Base-by-base conservation (phyloP, 2,797 vertebrate species). In the Syncerus caffer region DNA sequence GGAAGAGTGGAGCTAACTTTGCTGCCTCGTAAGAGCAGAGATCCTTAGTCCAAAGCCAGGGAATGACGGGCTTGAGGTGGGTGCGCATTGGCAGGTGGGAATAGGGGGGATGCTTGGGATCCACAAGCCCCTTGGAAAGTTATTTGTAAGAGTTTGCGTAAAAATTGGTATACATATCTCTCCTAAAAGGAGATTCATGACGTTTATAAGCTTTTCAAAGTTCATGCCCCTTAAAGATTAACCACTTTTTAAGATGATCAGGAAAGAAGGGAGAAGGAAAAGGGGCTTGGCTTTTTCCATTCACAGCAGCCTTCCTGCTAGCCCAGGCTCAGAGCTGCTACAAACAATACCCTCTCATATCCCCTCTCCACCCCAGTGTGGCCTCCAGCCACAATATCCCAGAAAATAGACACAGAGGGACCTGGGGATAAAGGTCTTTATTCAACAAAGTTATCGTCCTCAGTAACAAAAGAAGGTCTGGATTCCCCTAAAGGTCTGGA, bases 381-480 rank as follows among this genome's bases (percentile, higher is more conserved):
- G 67, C 51, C 76, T 93, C 90, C 76, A 53, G 58, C 83, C 50
- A 96, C 60, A 23, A 91, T 23, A 96, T 89, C 97, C 97, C 71
- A 93, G 71, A 82, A 95, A 97, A 95, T 12, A 97, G 80, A 95
- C 96, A 94, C 0, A 80, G 38, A 96, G 47, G 29, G 85, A 93
- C 62, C 85, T 92, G 23, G 89, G 93, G 90, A 96, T 92, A 96
- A 97, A 95, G 89, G 87, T 96, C 96, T 98, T 98, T 98, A 98
- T 98, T 98, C 92, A 98, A 96, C 87, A 93, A 93, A 55, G 47
- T 97, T 71, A 93, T 89, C 94, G 90, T 93, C 96, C 92, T 95
- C 51, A 94, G 97, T 98, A 98, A 98, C 98, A 98, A 98, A 98
- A 98, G 78, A 97, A 95, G 86, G 87, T 92, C 92, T 96, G 83